Evolutionary conservation across 2,888 invertebrate genomes (phyloP).

Genomic region (Ptilodon capucinus): DNA sequence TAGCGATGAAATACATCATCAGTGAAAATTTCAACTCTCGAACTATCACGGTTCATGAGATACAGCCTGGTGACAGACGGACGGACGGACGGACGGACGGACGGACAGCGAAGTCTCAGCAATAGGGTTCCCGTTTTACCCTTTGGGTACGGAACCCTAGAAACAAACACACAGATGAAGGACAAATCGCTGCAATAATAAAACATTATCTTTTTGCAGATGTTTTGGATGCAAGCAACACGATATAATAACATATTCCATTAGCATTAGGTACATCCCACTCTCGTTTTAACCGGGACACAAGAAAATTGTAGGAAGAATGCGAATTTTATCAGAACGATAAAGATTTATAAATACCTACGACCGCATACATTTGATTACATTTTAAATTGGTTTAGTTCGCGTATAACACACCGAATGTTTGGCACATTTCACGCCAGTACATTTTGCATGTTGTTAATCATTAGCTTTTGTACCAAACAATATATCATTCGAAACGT

Average conservation of each 20-base stretch:
- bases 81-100: too few relatives aligned
- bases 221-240: not conserved
- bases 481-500: constrained; percentile 25
- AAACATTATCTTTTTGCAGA: constrained; percentile 4
- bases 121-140: too few relatives aligned
- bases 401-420: constrained; percentile 11
- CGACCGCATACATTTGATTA: not conserved
- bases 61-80: too few relatives aligned
- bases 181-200: constrained; percentile 15
- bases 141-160: too few relatives aligned
- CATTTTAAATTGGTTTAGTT: constrained; percentile 1
- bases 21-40: too few relatives aligned
- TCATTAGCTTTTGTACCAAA: constrained; percentile 26
- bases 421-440: constrained; percentile 32
- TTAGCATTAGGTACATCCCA: not conserved
- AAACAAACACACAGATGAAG: constrained; percentile 23
- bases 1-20: too few relatives aligned
- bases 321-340: not conserved
- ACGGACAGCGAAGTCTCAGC: too few relatives aligned
- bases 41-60: too few relatives aligned
- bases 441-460: constrained; percentile 23
- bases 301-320: not conserved
- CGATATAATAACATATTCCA: not conserved
- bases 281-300: not conserved
- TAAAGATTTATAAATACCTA: not conserved